These are phyloP conservation scores for Pinna nobilis DNA, from an alignment of 1,140 invertebrate species.

Conservation along the genomic window DNA sequence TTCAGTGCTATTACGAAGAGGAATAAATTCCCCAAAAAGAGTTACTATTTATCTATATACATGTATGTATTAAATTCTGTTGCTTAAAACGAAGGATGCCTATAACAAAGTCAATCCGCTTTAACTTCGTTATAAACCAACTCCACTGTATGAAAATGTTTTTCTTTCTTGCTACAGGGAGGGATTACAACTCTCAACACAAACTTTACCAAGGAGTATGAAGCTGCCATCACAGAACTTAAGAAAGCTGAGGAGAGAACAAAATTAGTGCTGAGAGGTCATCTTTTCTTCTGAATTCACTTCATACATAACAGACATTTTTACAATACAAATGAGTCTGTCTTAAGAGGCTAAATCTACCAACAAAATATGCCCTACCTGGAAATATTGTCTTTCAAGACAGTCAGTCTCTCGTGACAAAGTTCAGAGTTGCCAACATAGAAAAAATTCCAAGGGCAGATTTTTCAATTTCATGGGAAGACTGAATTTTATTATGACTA, in stretches of 20 bases:
- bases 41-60: no score
- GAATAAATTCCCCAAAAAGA: no score
- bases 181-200: constrained; percentile 63
- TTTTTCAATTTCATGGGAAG: no score
- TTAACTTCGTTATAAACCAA: no score
- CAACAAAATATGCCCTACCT: not conserved
- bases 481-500: no score
- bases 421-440: not conserved
- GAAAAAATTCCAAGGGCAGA: not conserved
- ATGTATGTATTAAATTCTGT: constrained; percentile 1
- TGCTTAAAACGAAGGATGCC: no score
- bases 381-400: not conserved
- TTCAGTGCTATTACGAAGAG: no score
- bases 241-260: constrained; percentile 48
- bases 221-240: constrained; percentile 50
- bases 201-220: constrained; percentile 62
- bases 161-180: constrained; percentile 55
- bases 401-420: not conserved
- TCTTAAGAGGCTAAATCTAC: not conserved
- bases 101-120: no score
- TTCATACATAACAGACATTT: not conserved
- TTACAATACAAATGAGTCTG: not conserved
- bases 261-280: constrained; percentile 54
- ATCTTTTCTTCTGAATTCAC: not conserved
- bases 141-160: constrained; percentile 7